phyloP scores from a whole-genome alignment of 2,113 vertebrate genomes.

The Machaerirhynchus nigripectus region DNA sequence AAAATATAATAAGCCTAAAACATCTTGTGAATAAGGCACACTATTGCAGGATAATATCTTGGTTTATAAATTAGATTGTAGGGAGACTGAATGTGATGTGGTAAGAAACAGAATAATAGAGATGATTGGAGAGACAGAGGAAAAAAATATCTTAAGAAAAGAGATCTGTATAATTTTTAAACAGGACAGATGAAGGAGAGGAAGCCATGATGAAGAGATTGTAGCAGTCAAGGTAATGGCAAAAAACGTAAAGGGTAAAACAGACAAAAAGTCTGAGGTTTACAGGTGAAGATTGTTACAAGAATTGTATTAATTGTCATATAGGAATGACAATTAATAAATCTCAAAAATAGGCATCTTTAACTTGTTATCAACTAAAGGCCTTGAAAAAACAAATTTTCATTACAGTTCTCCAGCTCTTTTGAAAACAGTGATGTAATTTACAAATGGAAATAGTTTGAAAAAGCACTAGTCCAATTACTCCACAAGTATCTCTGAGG shows the following conservation, averaged over 20 bases:
- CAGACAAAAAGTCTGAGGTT: background rate
- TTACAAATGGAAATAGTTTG: background rate
- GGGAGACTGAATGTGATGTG: background rate
- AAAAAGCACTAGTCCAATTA: background rate
- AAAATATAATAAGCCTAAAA: slow-evolving; percentile 22
- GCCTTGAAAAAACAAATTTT: background rate
- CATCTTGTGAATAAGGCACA: background rate
- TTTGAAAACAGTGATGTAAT: background rate
- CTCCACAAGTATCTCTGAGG: background rate
- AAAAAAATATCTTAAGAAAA: background rate
- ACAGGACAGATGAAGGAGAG: background rate
- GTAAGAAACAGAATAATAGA: background rate
- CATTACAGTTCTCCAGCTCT: background rate
- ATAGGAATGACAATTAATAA: background rate
- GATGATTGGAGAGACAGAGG: background rate
- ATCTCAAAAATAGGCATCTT: background rate
- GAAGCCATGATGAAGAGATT: background rate
- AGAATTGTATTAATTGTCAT: background rate
- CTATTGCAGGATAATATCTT: background rate
- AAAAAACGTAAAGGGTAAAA: background rate
- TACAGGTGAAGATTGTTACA: background rate
- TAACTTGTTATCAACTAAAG: background rate
- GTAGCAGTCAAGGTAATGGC: background rate
- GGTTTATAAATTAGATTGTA: background rate
- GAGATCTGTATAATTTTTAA: background rate